A percentile compares a stretch with the other conserved stretches of the same genome.
These are phyloP conservation scores for Pangasius macronema DNA, from an alignment of 2,797 vertebrate genomes.

Conservation along the genomic window DNA sequence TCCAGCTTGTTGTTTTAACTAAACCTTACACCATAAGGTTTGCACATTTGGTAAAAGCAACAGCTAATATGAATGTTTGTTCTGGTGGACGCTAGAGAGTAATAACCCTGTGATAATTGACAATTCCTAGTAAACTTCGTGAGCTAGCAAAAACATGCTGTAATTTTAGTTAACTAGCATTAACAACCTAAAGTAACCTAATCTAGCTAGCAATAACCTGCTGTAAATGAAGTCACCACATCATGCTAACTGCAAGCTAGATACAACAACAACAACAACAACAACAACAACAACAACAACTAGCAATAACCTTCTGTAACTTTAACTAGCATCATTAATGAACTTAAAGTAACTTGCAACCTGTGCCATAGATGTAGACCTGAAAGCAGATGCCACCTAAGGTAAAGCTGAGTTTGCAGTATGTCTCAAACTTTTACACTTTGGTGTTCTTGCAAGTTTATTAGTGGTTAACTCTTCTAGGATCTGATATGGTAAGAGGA, in stretches of 20 bases:
- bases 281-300: background rate
- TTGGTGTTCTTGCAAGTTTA: background rate
- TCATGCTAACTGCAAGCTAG: background rate
- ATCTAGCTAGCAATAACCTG: slow-evolving; percentile 4
- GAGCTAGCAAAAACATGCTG: background rate
- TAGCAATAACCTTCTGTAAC: background rate
- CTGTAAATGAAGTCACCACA: background rate
- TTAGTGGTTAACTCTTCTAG: background rate
- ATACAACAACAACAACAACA: background rate
- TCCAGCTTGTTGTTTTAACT: background rate
- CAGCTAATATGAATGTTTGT: background rate
- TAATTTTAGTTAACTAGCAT: background rate
- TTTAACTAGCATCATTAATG: background rate
- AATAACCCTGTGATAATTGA: background rate
- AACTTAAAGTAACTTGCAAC: background rate
- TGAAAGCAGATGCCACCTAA: background rate
- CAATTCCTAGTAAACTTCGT: background rate
- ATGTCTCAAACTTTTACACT: background rate
- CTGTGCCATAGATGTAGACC: background rate
- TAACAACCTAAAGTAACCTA: background rate
- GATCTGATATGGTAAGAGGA: background rate
- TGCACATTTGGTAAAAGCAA: background rate
- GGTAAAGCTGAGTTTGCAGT: background rate
- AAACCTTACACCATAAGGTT: background rate
- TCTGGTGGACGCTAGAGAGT: too few species aligned